Percentiles rank a stretch among this genome's conserved stretches.
Conservation (phyloP, 2,888 invertebrate species). For the Eupsilia transversa region DNA sequence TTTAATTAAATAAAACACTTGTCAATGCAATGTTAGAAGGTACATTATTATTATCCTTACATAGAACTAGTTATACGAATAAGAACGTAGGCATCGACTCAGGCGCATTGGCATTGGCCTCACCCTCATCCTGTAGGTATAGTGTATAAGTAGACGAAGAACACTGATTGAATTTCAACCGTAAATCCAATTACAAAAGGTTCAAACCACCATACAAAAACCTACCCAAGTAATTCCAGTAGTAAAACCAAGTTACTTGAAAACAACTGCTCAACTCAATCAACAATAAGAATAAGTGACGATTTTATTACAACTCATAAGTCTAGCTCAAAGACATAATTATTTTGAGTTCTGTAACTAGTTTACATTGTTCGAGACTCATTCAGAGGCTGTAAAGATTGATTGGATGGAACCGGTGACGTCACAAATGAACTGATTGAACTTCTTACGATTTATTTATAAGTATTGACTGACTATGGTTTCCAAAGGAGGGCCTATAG, state of each 20-base stretch:
- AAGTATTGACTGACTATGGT: background rate
- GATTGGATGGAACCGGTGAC: slow-evolving; percentile 28
- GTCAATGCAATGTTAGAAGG: too few species aligned
- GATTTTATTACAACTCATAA: slow-evolving; percentile 23
- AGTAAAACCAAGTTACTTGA: slow-evolving; percentile 8
- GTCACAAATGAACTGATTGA: slow-evolving; percentile 13
- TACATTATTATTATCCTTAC: too few species aligned
- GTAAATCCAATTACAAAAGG: background rate
- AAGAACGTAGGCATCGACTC: too few species aligned
- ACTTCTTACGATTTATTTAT: slow-evolving; percentile 10
- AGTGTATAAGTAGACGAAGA: too few species aligned
- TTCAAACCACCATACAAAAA: slow-evolving; percentile 2
- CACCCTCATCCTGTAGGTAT: too few species aligned
- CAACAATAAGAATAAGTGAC: slow-evolving; percentile 18
- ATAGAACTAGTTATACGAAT: too few species aligned
- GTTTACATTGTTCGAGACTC: slow-evolving; percentile 31
- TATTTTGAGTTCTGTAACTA: slow-evolving; percentile 22
- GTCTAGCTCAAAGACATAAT: slow-evolving; percentile 22
- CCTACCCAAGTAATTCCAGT: background rate
- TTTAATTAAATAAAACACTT: too few species aligned
- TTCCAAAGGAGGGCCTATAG: background rate
- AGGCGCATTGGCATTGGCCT: too few species aligned
- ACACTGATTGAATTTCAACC: slow-evolving; percentile 1
- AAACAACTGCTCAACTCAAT: slow-evolving; percentile 21
- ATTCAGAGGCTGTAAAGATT: slow-evolving; percentile 24